Percentiles rank a stretch among this genome's conserved stretches.
phyloP scores from a whole-genome alignment of 2,113 vertebrate genomes.

The Capreolus pygargus region DNA sequence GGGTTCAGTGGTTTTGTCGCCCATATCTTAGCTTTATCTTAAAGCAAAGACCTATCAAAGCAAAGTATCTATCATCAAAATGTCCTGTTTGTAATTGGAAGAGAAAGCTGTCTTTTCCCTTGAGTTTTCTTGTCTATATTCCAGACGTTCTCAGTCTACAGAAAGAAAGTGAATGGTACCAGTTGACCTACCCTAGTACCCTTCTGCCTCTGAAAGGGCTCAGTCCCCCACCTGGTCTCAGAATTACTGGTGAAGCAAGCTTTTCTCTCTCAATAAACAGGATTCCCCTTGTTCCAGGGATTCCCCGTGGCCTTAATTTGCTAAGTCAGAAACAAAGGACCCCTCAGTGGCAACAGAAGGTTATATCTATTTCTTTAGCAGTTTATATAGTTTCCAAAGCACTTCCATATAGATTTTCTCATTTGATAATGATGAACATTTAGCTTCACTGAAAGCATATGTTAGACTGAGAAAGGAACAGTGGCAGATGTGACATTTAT shows the following conservation, averaged over 20 bases:
- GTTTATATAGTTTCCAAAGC: constrained; percentile 16
- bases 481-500: constrained; percentile 59
- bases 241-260: neutral
- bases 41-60: neutral
- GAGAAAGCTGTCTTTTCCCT: neutral
- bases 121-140: neutral
- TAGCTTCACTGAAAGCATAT: constrained; percentile 44
- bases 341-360: neutral
- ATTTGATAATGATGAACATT: constrained; percentile 53
- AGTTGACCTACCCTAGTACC: neutral
- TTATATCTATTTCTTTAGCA: neutral
- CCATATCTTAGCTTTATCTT: neutral
- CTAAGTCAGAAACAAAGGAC: neutral
- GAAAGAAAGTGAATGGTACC: neutral
- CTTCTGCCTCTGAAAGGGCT: neutral
- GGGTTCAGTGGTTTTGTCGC: neutral
- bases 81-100: neutral
- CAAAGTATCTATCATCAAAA: neutral
- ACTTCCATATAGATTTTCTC: constrained; percentile 9
- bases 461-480: constrained; percentile 27
- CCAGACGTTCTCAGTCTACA: neutral
- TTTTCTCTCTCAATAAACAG: neutral
- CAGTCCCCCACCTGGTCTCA: neutral
- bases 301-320: neutral
- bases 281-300: neutral